Evolutionary conservation across 1,140 invertebrate genomes (phyloP), one percentile per base, ranked within the genome.

Genomic region (Lepidotrigona ventralis): DNA sequence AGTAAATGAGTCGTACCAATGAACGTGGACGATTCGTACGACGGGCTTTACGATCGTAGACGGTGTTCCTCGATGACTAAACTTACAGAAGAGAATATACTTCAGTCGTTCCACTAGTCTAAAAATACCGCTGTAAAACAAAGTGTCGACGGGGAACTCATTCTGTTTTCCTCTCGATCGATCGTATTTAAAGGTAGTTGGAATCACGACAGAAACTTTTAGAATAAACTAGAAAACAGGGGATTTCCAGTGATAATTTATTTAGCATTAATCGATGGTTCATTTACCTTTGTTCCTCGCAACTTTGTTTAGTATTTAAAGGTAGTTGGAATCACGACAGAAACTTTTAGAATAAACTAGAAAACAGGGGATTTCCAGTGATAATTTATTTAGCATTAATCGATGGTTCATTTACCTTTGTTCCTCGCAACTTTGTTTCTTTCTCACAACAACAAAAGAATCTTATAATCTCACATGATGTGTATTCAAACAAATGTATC

Each of bases 121-220:
- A 70, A 85, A 88, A 88, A 87, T 87, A 87, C 81, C 71, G 60
- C n/a, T 17, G 60, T 51, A 56, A 71, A 79, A 81, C 85, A 81
- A 81, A 86, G 69, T 19, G 78, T 39, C n/a, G 63, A 1, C 6
- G 9, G 70, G 74, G 26, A 56, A 29, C 56, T 33, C 26, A 19
- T 46, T 21, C 9, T 26, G 12, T 14, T 54, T 53, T 66, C n/a
- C n/a, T 14, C 29, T 29, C 21, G 56, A 64, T 76, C 14, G 60
- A 11, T 86, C 53, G 63, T 33, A 26, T 72, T 23, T 6, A n/a
- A 51, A 23, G 54, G 39, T 69, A 81, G 78, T 54, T n/a, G 46
- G 39, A 29, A 72, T 69, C n/a, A n/a, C 6, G 26, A 9, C 19
- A 26, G 21, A 19, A 63, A 26, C 0, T 54, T 39, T 54, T 60